These are phyloP conservation scores for Colaptes auratus DNA, from an alignment of 2,113 vertebrate species.

Conservation along the genomic window DNA sequence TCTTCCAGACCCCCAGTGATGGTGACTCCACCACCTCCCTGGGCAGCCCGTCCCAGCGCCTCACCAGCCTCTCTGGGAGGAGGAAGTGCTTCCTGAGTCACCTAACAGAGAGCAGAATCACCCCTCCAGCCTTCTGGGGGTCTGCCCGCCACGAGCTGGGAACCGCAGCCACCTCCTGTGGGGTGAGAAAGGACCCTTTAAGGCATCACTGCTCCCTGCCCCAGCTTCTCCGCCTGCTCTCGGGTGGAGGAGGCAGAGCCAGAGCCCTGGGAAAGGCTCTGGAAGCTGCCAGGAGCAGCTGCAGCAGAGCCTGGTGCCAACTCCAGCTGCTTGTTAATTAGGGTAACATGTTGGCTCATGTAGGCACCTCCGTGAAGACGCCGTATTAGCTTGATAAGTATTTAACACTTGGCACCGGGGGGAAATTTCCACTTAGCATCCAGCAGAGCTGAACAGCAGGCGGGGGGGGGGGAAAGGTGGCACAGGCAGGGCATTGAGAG, in stretches of 20 bases:
- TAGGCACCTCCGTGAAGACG: constrained; percentile 49
- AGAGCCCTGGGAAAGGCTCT: constrained; percentile 32
- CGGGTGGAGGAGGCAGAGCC: background rate
- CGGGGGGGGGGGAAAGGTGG: background rate
- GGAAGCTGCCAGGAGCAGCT: constrained; percentile 45
- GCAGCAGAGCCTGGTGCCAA: constrained; percentile 7
- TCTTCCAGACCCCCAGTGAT: too few species aligned
- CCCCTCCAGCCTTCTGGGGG: too few species aligned
- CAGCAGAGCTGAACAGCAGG: background rate
- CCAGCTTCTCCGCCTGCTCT: accelerated
- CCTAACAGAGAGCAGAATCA: background rate
- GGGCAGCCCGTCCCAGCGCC: too few species aligned
- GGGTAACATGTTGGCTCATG: constrained; percentile 63
- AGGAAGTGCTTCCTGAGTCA: background rate
- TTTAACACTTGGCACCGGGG: constrained; percentile 51
- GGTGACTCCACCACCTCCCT: too few species aligned
- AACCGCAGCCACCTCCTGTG: background rate
- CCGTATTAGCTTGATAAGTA: constrained; percentile 46
- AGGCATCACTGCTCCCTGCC: background rate
- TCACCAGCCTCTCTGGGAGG: too few species aligned
- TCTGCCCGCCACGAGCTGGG: background rate
- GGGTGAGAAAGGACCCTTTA: background rate
- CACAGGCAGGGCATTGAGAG: background rate
- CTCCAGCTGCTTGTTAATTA: constrained; percentile 53
- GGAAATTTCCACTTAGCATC: constrained; percentile 55